Conservation (phyloP, 2,797 vertebrate species). For the Chelonia mydas region DNA sequence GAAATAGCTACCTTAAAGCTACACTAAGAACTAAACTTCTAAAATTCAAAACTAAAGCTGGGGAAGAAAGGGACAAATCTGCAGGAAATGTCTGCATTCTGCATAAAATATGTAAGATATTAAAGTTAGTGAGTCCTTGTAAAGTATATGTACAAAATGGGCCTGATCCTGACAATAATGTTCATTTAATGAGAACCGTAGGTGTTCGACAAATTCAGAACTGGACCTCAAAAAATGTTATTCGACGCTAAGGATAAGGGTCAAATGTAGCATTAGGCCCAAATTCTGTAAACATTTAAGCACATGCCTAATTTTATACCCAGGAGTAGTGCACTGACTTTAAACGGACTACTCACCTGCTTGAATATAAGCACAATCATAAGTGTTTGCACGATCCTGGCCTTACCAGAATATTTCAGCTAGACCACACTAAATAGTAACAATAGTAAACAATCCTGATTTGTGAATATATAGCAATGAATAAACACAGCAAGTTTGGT, state of each 20-base stretch:
- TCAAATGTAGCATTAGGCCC: too few species aligned
- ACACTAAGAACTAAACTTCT: not conserved
- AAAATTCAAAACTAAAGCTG: not conserved
- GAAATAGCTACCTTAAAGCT: not conserved
- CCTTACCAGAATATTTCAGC: not conserved
- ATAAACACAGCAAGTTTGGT: not conserved
- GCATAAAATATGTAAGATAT: not conserved
- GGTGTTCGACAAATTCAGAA: not conserved
- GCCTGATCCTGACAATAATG: not conserved
- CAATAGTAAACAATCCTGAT: not conserved
- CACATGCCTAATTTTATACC: not conserved
- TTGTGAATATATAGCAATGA: not conserved
- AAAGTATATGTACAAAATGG: not conserved
- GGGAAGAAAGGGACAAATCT: not conserved
- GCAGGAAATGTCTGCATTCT: not conserved
- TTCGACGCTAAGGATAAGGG: not conserved
- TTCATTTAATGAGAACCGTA: not conserved
- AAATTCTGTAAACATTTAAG: not conserved
- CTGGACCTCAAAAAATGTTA: not conserved
- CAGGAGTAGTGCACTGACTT: not conserved
- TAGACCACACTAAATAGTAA: not conserved
- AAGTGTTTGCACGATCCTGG: not conserved
- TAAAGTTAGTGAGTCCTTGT: not conserved
- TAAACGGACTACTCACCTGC: not conserved
- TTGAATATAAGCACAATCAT: not conserved